Evolutionary conservation across 2,888 invertebrate genomes (phyloP), one percentile per base, ranked within the genome.

Genomic region (Octonoba sinensis): DNA sequence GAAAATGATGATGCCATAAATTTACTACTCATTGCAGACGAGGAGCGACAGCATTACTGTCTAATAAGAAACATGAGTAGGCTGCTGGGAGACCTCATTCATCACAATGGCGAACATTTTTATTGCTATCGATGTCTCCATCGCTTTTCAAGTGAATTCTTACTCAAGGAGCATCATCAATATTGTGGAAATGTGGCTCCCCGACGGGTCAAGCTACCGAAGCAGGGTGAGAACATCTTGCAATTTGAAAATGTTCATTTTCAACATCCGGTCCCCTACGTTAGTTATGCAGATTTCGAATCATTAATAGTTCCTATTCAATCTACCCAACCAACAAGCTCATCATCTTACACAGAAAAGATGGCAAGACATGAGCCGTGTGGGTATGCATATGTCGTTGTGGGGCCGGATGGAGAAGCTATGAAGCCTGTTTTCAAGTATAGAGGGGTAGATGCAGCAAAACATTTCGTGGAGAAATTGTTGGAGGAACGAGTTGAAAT

Each of bases 381-480:
- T 54, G 66, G 66, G 3, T 66, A 66, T 66, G 66, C 66, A 6
- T 66, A 66, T 46, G 12, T 66, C 0, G 54, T 67, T 16, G n/a
- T 54, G 2, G 67, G 54, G 1, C 54, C 54, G 4, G 20, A 67
- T 51, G 67, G 67, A 22, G 36, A 67, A n/a, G 24, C 27, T 24
- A 8, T 27, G 1, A 67, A 67, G n/a, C 24, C 24, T 20, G 27
- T 66, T 16, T 20, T 1, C 2, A 22, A 20, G 4, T 67, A 67
- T n/a, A 51, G 67, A 54, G 24, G 51, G 1, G 16, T n/a, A n/a
- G n/a, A 67, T 54, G 67, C 36, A 27, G 36, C 6, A 27, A 27
- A 2, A 27, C 2, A 36, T 54, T 54, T 67, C 18, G 8, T 22
- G 15, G 27, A 3, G 2, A 67, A 54, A 18, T 27, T 64, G 15